Conservation (phyloP, 2,888 invertebrate genomes). For the Bombyx huttoni region DNA sequence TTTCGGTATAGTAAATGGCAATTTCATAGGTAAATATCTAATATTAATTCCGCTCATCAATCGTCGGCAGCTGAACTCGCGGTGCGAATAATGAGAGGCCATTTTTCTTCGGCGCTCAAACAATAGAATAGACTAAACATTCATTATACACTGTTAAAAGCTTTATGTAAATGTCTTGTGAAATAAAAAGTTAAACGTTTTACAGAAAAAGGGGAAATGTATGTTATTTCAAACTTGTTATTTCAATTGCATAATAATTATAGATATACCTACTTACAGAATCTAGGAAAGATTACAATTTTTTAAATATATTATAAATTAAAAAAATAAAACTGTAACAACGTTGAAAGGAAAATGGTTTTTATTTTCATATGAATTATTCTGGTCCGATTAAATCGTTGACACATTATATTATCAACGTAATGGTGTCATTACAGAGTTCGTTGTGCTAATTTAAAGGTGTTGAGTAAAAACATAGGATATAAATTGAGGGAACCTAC, state of each 20-base stretch:
- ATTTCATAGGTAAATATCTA: slow-evolving; percentile 3
- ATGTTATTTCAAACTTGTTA: not conserved
- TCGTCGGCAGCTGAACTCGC: slow-evolving; percentile 8
- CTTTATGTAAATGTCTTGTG: slow-evolving; percentile 9
- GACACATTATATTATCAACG: not conserved
- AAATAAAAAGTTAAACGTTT: not conserved
- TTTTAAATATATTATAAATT: not conserved
- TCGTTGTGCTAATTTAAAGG: not conserved
- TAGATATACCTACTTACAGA: too few relatives aligned
- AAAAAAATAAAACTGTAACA: too few relatives aligned
- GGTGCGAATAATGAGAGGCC: slow-evolving; percentile 11
- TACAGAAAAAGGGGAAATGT: not conserved
- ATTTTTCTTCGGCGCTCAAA: slow-evolving; percentile 18
- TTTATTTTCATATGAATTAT: not conserved
- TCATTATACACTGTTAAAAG: slow-evolving; percentile 17
- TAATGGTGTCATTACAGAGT: not conserved
- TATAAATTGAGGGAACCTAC: not conserved
- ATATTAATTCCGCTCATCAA: slow-evolving; percentile 8
- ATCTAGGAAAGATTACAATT: not conserved
- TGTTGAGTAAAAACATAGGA: not conserved
- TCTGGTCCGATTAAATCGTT: not conserved
- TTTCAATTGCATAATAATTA: too few relatives aligned
- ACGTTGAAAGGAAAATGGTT: not conserved
- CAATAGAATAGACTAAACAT: slow-evolving; percentile 40
- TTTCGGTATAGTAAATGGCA: slow-evolving; percentile 3